Conservation (phyloP, 2,888 invertebrate species). For the Acrobasis repandana region DNA sequence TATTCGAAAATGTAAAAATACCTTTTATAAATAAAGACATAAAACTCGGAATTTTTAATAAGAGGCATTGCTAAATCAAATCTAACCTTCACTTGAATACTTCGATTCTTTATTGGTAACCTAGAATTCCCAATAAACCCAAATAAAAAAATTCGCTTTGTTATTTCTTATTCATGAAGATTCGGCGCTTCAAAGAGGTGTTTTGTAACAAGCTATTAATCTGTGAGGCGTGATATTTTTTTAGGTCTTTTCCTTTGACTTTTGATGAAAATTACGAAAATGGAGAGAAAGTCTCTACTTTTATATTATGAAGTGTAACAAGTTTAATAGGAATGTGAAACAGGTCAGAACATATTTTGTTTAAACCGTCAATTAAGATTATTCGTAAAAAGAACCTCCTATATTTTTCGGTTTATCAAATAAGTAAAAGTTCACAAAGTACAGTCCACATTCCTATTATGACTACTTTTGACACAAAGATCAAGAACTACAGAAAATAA, state of each 20-base stretch:
- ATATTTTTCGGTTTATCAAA: too few relatives aligned
- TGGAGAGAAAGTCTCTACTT: neutral
- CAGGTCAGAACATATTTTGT: too few relatives aligned
- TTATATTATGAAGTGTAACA: too few relatives aligned
- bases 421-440: too few relatives aligned
- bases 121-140: neutral
- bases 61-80: neutral
- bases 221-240: neutral
- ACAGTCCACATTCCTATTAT: too few relatives aligned
- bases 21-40: neutral
- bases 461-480: too few relatives aligned
- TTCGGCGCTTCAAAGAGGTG: neutral
- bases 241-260: neutral
- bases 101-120: neutral
- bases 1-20: neutral
- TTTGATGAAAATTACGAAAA: neutral
- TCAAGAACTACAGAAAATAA: too few relatives aligned
- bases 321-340: too few relatives aligned
- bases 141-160: neutral
- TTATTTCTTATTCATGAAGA: neutral
- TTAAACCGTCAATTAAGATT: too few relatives aligned
- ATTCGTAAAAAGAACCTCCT: too few relatives aligned
- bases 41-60: neutral
- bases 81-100: neutral
- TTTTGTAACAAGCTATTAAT: constrained; percentile 1